phyloP scores from a whole-genome alignment of 2,113 vertebrate genomes.

The Paramormyrops kingsleyae region DNA sequence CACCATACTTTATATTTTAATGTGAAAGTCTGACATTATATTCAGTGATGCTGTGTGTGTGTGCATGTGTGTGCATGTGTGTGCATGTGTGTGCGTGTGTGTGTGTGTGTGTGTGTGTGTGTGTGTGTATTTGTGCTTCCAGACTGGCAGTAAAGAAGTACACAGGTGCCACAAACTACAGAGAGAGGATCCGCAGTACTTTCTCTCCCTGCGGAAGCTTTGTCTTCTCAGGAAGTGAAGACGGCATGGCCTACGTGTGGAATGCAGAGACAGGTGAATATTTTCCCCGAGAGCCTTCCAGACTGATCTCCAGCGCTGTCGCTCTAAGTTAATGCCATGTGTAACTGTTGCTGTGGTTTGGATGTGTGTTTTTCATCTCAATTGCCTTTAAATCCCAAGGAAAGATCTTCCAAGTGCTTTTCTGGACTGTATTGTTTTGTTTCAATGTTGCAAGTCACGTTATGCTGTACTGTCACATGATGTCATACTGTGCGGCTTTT shows the following conservation, averaged over 20 bases:
- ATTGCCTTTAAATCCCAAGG: neutral
- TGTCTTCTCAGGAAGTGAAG: constrained; percentile 91
- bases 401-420: neutral
- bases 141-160: constrained; percentile 82
- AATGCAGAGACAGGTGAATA: constrained; percentile 84
- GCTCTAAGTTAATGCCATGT: neutral
- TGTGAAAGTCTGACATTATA: neutral
- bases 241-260: constrained; percentile 90
- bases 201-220: constrained; percentile 89
- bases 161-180: constrained; percentile 84
- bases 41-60: neutral
- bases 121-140: constrained; percentile 23
- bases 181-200: constrained; percentile 86
- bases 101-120: constrained; percentile 8
- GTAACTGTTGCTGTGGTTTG: neutral
- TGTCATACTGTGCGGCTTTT: neutral
- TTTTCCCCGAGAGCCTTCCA: neutral
- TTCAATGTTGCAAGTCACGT: too few relatives aligned
- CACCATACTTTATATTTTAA: neutral
- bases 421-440: neutral
- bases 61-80: neutral
- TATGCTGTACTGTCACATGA: neutral
- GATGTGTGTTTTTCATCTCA: neutral
- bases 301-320: neutral
- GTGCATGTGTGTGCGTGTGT: constrained; percentile 23